phyloP scores from a whole-genome alignment of 2,888 invertebrate species.

The Brenthis daphne region DNA sequence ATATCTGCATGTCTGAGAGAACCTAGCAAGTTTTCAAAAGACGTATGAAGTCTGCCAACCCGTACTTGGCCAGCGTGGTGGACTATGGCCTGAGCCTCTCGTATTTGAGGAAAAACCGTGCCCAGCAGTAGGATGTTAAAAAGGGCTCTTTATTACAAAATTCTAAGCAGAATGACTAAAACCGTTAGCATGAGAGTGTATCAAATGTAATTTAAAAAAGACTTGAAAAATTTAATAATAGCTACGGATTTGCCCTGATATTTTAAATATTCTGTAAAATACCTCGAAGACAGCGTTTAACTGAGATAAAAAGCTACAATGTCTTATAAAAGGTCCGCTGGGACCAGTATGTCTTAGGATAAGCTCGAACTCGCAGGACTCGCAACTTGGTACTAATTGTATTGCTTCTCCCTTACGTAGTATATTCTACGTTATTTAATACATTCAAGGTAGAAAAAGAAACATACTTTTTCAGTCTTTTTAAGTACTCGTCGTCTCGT shows the following conservation, averaged over 20 bases:
- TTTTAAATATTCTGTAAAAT: conserved; percentile 41
- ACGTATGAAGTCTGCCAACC: no score
- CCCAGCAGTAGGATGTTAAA: no score
- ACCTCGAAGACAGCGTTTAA: conserved; percentile 46
- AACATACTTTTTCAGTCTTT: neutral
- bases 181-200: no score
- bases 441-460: neutral
- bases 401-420: conserved; percentile 12
- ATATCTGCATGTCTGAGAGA: no score
- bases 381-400: conserved; percentile 16
- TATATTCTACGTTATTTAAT: conserved; percentile 8
- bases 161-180: no score
- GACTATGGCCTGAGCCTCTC: no score
- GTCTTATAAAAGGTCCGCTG: conserved; percentile 47
- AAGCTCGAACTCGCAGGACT: conserved; percentile 24
- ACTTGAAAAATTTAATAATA: neutral
- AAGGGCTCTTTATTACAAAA: no score
- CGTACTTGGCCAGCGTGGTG: no score
- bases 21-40: no score
- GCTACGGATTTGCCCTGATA: neutral
- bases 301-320: conserved; percentile 46
- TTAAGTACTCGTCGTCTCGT: neutral
- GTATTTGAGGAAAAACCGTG: no score
- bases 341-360: conserved; percentile 47
- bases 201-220: neutral